Base-by-base conservation (phyloP, 2,113 vertebrate genomes). In the Odontophorus gujanensis region DNA sequence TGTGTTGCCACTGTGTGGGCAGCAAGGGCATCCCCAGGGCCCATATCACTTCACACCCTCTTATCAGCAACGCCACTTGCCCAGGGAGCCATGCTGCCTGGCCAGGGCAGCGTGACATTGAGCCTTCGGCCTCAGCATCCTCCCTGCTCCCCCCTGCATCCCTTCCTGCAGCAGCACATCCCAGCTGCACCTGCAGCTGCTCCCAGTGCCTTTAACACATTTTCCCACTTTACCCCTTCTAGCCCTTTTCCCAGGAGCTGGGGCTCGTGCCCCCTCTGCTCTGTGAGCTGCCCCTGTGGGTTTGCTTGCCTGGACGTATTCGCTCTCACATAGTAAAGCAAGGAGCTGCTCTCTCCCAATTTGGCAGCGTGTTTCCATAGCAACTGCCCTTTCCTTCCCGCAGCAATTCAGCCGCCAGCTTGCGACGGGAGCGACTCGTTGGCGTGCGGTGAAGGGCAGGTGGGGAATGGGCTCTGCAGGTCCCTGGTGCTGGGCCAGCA, bases 361-460 rank as follows among this genome's bases (percentile, higher is more conserved):
- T 96, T 96, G 95, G 95, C 89, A 84, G 87, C 53, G 24, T 7
- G 95, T 97, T 97, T 94, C 96, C 93, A 97, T 97, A 83, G 94
- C 72, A 59, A 97, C 97, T 42, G 38, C 82, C 83, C 91, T 92
- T 72, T 82, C 86, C 87, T 96, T 95, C 85, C 96, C 63, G 66
- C 93, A 48, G 85, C 42, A 16, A 51, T 40, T 55, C 89, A 57
- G 71, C 85, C 22, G 7, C 88, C 66, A 45, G 82, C 71, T 69
- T 68, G 69, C 86, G 76, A 76, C 74, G 32, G 18, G 79, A 73
- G 86, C 19, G 20, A 75, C 85, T 50, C 47, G 69, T 22, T 4
- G 74, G 79, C 16, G 5, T 3, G 34, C 0, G 11, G 67, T 2
- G 20, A 26, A 28, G 71, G 48, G 48, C 79, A 10, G 36, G 66